Base-by-base conservation (phyloP, 1,140 invertebrate species). In the Neelides sp. region DNA sequence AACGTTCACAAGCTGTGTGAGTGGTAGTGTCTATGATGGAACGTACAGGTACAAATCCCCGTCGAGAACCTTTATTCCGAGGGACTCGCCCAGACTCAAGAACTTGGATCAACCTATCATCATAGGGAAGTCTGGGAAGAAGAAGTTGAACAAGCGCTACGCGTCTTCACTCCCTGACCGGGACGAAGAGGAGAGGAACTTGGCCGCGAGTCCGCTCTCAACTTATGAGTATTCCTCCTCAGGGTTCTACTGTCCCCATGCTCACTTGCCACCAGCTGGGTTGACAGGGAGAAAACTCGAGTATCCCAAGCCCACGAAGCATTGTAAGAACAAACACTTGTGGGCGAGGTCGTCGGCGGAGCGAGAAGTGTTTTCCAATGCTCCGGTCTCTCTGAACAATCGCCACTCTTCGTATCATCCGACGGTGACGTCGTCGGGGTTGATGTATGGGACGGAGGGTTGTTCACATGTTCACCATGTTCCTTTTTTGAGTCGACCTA, bases 341-440 rank as follows among this genome's bases (percentile, higher is more conserved):
- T 60, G 54, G 54, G 52, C 48, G 3, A 52, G 54, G 41, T 49
- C 52, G 15, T 54, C 52, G 12, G 4, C 52, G 3, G 55, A 55
- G 23, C 10, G 55, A 36, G 55, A 55, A 24, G 30, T 55, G 15
- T 42, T 48, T 26, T 30, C 35, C 10, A 17, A 26, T 30, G 10
- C 42, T 27, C 15, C 45, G 13, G 13, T 22, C 2, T 15, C 47
- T 12, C 34, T 36, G 3, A 41, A n/a, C 23, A 61, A 55, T 50
- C 17, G 59, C 44, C 59, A 61, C 48, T 61, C 59, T 19, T 61
- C 59, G 2, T 61, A 61, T 41, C 52, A 57, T 50, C 59, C 59
- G 12, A 48, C 28, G n/a, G n/a, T n/a, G n/a, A n/a, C n/a, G n/a
- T n/a, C n/a, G n/a, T n/a, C n/a, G n/a, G n/a, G n/a, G n/a, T n/a